phyloP scores from a whole-genome alignment of 2,797 vertebrate species.

The Smutsia gigantea region DNA sequence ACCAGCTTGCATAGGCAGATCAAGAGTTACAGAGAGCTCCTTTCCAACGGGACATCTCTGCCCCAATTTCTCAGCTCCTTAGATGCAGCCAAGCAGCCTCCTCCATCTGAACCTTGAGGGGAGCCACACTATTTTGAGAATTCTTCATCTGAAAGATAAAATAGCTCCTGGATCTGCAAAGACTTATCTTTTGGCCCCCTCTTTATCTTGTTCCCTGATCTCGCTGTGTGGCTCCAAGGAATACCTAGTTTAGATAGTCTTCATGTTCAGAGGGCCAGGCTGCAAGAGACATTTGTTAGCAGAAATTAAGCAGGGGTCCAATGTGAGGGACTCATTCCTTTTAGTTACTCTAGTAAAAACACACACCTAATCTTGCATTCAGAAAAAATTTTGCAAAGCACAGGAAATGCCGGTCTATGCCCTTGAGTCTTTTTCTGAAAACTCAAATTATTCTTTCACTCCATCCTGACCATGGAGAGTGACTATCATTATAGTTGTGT shows the following conservation, averaged over 20 bases:
- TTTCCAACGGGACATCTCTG: background rate
- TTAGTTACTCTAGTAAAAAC: background rate
- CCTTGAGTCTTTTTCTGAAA: background rate
- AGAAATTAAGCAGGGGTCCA: background rate
- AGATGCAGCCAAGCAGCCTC: background rate
- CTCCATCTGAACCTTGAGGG: background rate
- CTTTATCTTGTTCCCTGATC: background rate
- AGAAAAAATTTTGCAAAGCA: background rate
- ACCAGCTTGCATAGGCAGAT: background rate
- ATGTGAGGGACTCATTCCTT: background rate
- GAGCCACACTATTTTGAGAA: background rate
- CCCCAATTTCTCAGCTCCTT: background rate
- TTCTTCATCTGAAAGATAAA: background rate
- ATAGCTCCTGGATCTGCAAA: background rate
- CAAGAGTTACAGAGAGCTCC: background rate
- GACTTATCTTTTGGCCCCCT: background rate
- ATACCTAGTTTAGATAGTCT: rapidly evolving
- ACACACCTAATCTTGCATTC: background rate
- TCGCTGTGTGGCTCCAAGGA: background rate
- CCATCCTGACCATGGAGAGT: background rate
- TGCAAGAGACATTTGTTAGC: background rate
- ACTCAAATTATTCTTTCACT: background rate
- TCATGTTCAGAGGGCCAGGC: background rate
- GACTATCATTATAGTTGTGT: rapidly evolving
- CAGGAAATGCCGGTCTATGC: background rate